These are phyloP conservation scores for Papilio glaucus DNA, from an alignment of 1,140 invertebrate species.

Conservation along the genomic window DNA sequence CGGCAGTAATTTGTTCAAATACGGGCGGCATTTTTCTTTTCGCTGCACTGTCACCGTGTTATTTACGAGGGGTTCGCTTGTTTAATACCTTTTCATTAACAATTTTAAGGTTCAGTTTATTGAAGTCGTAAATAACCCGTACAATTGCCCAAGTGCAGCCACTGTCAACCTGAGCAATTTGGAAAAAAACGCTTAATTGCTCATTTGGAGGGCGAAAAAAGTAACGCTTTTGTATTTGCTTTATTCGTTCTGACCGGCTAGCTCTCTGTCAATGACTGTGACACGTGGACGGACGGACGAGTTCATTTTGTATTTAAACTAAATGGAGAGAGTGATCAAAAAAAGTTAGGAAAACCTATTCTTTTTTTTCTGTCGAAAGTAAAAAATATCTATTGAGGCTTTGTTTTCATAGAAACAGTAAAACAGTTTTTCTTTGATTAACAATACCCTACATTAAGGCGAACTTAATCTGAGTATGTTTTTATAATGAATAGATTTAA, in stretches of 20 bases:
- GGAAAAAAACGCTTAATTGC: constrained; percentile 60
- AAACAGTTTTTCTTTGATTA: too few relatives aligned
- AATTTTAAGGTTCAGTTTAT: constrained; percentile 82
- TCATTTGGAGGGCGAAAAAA: constrained; percentile 40
- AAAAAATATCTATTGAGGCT: too few relatives aligned
- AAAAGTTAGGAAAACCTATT: neutral
- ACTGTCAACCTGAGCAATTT: constrained; percentile 68
- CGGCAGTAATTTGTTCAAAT: constrained; percentile 74
- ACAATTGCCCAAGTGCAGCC: constrained; percentile 62
- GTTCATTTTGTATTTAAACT: neutral
- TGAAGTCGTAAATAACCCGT: constrained; percentile 79
- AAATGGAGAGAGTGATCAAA: neutral
- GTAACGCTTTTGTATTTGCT: constrained; percentile 26
- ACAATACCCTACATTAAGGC: too few relatives aligned
- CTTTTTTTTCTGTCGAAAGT: too few relatives aligned
- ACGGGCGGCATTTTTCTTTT: constrained; percentile 75
- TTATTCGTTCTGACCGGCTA: neutral
- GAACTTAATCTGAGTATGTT: too few relatives aligned
- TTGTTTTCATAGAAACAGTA: too few relatives aligned
- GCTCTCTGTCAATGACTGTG: constrained; percentile 11
- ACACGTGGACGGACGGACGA: neutral
- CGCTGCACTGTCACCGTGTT: constrained; percentile 71
- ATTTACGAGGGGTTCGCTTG: constrained; percentile 76
- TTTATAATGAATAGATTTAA: too few relatives aligned
- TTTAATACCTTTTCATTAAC: constrained; percentile 83